Evolutionary conservation across 2,113 vertebrate species (phyloP), one percentile per base, ranked within the genome.

Genomic region (Paradoxurus hermaphroditus): DNA sequence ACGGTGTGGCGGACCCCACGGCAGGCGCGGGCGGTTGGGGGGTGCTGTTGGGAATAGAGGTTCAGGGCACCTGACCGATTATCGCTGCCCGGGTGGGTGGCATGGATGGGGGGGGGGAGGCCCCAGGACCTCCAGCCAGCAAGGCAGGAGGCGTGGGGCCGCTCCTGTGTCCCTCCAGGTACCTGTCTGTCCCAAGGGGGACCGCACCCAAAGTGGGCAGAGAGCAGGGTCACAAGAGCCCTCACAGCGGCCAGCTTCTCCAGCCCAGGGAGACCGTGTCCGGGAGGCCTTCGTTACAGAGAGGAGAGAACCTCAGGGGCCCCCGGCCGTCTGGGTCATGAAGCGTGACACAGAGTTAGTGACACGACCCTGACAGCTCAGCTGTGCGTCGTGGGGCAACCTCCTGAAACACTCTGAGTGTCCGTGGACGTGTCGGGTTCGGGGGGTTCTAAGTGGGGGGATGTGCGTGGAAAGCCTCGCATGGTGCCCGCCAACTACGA

Each of bases 201-300:
- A 11, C 75, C 4, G 3, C 16, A 19, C 29, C 44, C 29, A 46
- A 6, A 44, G 44, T 5, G 44, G 44, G 75, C 29, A 34, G 75
- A 39, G 29, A 46, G 44, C 44, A 11, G 73, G 8, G 27, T 49
- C 41, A 65, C 41, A 18, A 5, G 27, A 15, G 73, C 73, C 72
- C 41, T 29, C 2, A 29, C 73, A 18, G 25, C 7, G 27, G 29
- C 72, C 72, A 29, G 41, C 14, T 15, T 16, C 73, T 44, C 73
- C 3, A 0, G 7, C 41, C 41, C 1, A 3, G 2, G 44, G 25
- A 77, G 41, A 77, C 27, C 1, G 2, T 1, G 15, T 46, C 73
- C 4, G 7, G 27, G 41, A 16, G 7, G 41, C 72, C 73, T 29
- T 25, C 18, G 41, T 13, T 27, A 13, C 7, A 2, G 73, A 46